Conservation (phyloP, 2,888 invertebrate genomes). For the Saturnia pavonia region DNA sequence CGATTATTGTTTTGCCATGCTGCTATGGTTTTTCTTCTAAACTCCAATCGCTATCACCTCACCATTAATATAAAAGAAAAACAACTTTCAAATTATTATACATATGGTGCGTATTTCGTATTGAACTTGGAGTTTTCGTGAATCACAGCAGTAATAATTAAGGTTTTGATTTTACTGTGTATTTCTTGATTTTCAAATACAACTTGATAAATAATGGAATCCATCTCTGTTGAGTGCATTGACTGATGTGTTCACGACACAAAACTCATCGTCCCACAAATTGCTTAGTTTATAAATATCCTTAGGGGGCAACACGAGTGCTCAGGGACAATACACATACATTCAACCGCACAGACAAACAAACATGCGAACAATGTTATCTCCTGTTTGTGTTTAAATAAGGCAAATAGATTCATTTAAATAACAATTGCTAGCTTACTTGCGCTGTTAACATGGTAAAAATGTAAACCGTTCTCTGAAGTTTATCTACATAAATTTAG, state of each 20-base stretch:
- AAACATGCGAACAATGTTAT: constrained; percentile 18
- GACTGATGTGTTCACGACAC: neutral
- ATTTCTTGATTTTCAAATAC: no score
- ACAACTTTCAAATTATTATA: no score
- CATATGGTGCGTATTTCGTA: no score
- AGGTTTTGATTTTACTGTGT: no score
- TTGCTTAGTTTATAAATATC: neutral
- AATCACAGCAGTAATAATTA: no score
- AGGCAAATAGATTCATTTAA: constrained; percentile 19
- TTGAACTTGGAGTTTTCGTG: no score
- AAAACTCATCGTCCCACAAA: neutral
- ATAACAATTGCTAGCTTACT: constrained; percentile 4
- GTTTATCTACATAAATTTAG: neutral
- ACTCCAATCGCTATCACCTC: no score
- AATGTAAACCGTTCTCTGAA: neutral
- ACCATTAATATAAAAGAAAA: no score
- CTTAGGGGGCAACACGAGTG: neutral
- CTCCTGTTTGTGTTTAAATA: constrained; percentile 16
- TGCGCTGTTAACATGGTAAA: neutral
- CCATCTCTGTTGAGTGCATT: no score
- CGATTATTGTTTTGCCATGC: neutral
- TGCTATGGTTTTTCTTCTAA: neutral
- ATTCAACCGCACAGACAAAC: constrained; percentile 7
- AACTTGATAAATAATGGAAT: no score
- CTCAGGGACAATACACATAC: neutral